phyloP scores from a whole-genome alignment of 2,797 vertebrate genomes.

The Esox masquinongy region DNA sequence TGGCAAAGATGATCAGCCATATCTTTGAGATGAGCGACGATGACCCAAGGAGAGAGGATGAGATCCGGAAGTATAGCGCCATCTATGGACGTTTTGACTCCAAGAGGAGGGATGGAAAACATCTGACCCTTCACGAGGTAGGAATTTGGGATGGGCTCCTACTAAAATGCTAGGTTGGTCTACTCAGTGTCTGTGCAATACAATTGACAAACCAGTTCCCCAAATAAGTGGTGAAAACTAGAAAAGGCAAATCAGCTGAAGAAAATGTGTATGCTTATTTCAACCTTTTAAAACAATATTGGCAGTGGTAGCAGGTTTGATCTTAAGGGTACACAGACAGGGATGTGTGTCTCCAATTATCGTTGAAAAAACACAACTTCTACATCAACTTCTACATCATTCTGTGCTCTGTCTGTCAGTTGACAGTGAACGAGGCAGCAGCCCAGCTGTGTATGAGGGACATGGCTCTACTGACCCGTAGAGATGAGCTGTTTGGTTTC shows the following conservation, averaged over 20 bases:
- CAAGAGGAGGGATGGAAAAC: conserved; percentile 95
- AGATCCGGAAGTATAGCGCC: conserved; percentile 97
- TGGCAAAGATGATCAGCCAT: conserved; percentile 97
- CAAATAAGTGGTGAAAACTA: neutral
- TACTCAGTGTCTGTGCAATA: neutral
- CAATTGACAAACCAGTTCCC: neutral
- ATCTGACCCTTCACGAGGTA: conserved; percentile 97
- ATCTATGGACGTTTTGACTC: conserved; percentile 98
- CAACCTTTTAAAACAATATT: neutral
- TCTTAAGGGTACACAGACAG: neutral
- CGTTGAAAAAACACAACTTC: neutral
- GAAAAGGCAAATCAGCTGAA: neutral
- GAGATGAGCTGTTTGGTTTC: conserved; percentile 94
- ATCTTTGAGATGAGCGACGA: conserved; percentile 95
- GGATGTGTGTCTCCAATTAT: neutral
- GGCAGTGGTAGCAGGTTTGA: neutral
- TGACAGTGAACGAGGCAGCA: conserved; percentile 97
- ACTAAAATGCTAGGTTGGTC: neutral
- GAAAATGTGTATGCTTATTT: neutral
- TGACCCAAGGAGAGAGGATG: conserved; percentile 90
- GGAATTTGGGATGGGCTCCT: neutral
- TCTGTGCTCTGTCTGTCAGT: conserved; percentile 63
- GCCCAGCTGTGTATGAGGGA: conserved; percentile 97
- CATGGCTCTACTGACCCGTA: conserved; percentile 87
- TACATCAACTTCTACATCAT: neutral